Evolutionary conservation across 2,888 invertebrate species (phyloP).

Genomic region (Disparrhopalites patrizii): DNA sequence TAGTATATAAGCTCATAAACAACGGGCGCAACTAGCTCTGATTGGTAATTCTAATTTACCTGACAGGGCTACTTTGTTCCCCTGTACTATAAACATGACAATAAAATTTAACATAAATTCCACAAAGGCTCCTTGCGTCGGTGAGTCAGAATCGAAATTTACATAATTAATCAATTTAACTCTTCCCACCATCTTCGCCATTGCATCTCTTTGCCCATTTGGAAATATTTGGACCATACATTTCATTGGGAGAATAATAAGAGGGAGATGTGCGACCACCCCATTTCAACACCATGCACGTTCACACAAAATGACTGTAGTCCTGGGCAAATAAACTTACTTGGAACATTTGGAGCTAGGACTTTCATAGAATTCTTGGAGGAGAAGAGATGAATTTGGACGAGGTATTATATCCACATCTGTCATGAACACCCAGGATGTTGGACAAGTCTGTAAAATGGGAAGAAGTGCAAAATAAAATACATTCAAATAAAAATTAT

Average conservation of each 20-base stretch:
- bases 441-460: slow-evolving; percentile 63
- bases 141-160: slow-evolving; percentile 1
- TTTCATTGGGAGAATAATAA: no score
- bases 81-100: no score
- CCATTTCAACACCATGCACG: not conserved
- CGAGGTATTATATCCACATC: slow-evolving; percentile 87
- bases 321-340: slow-evolving; percentile 28
- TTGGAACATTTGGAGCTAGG: slow-evolving; percentile 45
- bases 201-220: no score
- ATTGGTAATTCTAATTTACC: no score
- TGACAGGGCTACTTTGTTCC: no score
- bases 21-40: no score
- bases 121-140: slow-evolving; percentile 7
- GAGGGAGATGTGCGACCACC: not conserved
- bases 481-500: not conserved
- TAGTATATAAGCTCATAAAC: no score
- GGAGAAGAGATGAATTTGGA: slow-evolving; percentile 63
- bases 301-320: not conserved
- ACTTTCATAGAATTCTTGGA: slow-evolving; percentile 52
- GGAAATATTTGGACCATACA: no score
- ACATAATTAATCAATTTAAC: slow-evolving; percentile 14
- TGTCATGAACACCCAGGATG: slow-evolving; percentile 71
- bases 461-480: not conserved
- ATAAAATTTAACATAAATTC: not conserved
- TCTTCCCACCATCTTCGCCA: no score